Evolutionary conservation across 2,113 vertebrate species (phyloP).

Genomic region (Steatornis caripensis): DNA sequence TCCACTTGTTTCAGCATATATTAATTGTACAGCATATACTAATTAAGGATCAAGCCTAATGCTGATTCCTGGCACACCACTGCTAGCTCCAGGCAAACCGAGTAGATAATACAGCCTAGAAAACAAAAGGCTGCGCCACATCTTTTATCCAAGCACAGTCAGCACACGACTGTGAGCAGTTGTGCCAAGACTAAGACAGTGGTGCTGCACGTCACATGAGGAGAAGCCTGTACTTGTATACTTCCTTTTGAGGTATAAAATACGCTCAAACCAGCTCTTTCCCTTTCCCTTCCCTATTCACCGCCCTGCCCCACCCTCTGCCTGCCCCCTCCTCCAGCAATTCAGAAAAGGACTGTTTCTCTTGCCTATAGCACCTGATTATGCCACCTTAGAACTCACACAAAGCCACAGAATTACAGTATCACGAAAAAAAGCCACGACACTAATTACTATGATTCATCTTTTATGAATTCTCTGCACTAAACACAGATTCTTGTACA

Average conservation of each 20-base stretch:
- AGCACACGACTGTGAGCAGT: neutral
- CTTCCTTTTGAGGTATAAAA: neutral
- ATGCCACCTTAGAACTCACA: neutral
- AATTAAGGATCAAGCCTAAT: neutral
- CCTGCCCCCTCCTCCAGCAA: neutral
- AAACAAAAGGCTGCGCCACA: neutral
- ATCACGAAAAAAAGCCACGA: neutral
- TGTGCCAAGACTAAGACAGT: neutral
- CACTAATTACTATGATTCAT: neutral
- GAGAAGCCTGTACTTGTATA: neutral
- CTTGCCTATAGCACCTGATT: neutral
- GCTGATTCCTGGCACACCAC: neutral
- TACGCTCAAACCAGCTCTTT: neutral
- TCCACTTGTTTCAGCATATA: neutral
- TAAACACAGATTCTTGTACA: neutral
- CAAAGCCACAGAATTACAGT: neutral
- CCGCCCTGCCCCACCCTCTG: fast-evolving
- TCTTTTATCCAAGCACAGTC: neutral
- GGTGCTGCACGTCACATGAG: neutral
- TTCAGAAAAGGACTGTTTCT: neutral
- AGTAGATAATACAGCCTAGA: neutral
- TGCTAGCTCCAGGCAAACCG: neutral
- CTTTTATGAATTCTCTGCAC: neutral
- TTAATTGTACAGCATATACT: neutral
- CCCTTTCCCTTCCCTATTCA: neutral